Evolutionary conservation across 1,140 invertebrate genomes (phyloP), one percentile per base, ranked within the genome.

Genomic region (Bathynomus jamesi): DNA sequence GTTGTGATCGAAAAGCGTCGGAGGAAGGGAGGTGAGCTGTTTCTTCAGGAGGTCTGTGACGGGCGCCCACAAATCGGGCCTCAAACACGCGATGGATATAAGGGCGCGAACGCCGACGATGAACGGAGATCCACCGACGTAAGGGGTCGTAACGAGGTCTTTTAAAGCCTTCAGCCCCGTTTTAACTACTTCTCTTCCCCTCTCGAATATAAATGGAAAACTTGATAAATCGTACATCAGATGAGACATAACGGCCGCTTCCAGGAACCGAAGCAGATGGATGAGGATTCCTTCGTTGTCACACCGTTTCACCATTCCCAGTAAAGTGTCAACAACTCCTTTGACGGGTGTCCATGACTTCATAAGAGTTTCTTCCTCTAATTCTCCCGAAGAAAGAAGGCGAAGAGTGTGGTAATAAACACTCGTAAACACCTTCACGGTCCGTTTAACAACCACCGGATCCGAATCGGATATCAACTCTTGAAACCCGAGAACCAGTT

Each of bases 361-460:
- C 28, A 28, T 66, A 21, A 74, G 71, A 13, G 70, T 72, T 2
- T 31, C 40, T 28, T 73, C 67, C 28, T 77, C 72, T 63, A 77
- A 66, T 13, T 74, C 69, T 8, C 72, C 72, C 4, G 66, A 40
- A 13, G 72, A 24, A 17, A 77, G 46, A 8, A 74, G 67, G n/a
- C 63, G 67, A 5, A 77, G 63, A 10, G 75, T 67, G 32, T 77
- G 75, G 31, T 71, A 72, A 68, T 77, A 77, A 27, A 77, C 75
- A 32, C 73, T 77, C 17, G 75, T 70, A 32, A 77, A 77, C 40
- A 77, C 75, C n/a, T 71, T 69, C 17, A 72, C 53, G 28, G 72
- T 77, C 24, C 75, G 61, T 67, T 74, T 77, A 27, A 77, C 76
- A 46, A 76, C 73, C 10, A 31, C 60, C 8, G 60, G 60, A 28